These are phyloP conservation scores for Lysiphlebus fabarum DNA, from an alignment of 1,140 invertebrate genomes.

Conservation along the genomic window DNA sequence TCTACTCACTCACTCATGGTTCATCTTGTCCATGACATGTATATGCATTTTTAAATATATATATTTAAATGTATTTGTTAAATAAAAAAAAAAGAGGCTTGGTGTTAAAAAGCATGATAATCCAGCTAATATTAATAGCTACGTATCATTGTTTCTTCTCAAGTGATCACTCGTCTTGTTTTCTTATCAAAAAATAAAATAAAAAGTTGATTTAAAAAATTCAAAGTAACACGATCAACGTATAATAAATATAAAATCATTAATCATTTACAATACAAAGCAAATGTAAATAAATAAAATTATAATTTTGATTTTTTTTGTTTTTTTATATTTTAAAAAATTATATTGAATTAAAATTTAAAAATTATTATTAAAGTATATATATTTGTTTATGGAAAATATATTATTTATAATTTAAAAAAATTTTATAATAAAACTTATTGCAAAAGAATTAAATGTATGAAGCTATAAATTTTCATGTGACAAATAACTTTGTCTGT, in stretches of 20 bases:
- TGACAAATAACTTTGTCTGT: conserved; percentile 38
- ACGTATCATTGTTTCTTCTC: neutral
- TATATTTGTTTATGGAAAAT: too few species aligned
- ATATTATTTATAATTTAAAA: too few species aligned
- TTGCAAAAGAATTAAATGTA: conserved; percentile 26
- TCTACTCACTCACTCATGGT: neutral
- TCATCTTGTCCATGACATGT: neutral
- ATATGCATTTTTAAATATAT: neutral
- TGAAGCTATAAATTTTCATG: conserved; percentile 42
- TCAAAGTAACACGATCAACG: too few species aligned
- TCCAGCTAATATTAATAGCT: conserved; percentile 6
- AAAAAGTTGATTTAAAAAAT: too few species aligned
- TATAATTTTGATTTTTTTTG: too few species aligned
- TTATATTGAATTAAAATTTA: too few species aligned
- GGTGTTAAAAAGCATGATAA: conserved; percentile 1
- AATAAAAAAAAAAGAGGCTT: neutral
- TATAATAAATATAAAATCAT: too few species aligned
- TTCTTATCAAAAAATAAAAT: too few species aligned
- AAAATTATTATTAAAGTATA: too few species aligned
- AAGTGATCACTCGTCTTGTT: too few species aligned
- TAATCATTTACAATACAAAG: neutral
- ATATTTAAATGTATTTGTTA: neutral
- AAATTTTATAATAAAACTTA: neutral
- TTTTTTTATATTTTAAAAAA: too few species aligned
- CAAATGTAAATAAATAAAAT: too few species aligned